phyloP scores from a whole-genome alignment of 2,113 vertebrate genomes.

The Puffinus mauretanicus region DNA sequence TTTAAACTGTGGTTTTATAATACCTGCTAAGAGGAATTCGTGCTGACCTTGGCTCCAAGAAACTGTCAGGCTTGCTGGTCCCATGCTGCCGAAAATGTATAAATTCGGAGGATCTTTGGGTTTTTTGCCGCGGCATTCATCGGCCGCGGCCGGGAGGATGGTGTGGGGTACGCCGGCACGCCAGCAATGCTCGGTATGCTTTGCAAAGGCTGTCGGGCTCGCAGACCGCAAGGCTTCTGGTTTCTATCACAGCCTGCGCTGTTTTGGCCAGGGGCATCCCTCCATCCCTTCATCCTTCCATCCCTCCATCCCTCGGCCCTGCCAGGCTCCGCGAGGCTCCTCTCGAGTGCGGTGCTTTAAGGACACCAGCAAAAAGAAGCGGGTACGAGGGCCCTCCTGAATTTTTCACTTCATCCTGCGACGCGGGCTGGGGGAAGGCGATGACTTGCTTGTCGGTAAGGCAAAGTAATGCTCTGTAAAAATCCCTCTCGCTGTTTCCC shows the following conservation, averaged over 20 bases:
- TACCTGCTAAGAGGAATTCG: neutral
- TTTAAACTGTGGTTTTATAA: neutral
- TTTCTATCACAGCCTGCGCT: neutral
- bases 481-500: neutral
- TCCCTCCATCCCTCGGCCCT: neutral
- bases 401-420: neutral
- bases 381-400: fast-evolving
- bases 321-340: neutral
- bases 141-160: fast-evolving
- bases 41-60: neutral
- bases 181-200: neutral
- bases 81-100: neutral
- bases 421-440: fast-evolving
- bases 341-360: neutral
- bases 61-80: neutral
- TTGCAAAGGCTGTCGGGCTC: neutral
- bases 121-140: fast-evolving
- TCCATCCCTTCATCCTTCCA: neutral
- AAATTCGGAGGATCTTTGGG: neutral
- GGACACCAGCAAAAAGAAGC: neutral
- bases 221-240: neutral
- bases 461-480: neutral
- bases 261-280: neutral
- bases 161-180: fast-evolving
- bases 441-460: neutral